Base-by-base conservation (phyloP, 2,888 invertebrate genomes). In the Pristionchus entomophagus region DNA sequence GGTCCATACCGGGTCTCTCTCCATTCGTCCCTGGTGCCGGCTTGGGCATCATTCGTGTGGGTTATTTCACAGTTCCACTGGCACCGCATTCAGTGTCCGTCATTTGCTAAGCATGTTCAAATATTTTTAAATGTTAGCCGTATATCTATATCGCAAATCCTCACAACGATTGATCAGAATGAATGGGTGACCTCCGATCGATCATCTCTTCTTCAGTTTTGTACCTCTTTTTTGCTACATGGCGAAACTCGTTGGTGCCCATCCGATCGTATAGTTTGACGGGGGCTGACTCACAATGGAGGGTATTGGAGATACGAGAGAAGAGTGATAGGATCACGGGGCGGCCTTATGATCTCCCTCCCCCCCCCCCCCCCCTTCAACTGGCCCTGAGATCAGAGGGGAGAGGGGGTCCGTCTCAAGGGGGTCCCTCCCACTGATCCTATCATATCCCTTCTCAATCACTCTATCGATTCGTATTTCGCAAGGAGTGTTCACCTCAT, bases 321-420 rank as follows among this genome's bases (percentile, higher is more conserved):
- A 26, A 59, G 26, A 59, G 65, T 65, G 65, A 65, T 65, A 35
- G 65, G 65, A 65, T 65, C 65, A 65, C n/a, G n/a, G n/a, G n/a
- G n/a, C n/a, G n/a, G n/a, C n/a, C n/a, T n/a, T n/a, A n/a, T n/a
- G 65, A 19, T 65, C 35, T 14, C 26, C 22, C n/a, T 29, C 56
- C 8, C 59, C 26, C n/a, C 10, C 56, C 22, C 12, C 4, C 5
- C 56, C 45, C 45, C 45, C 45, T 10, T 45, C 6, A 14, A 45
- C 14, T 45, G 45, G 6, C n/a, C n/a, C 6, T 45, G 45, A 6
- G 45, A 45, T 45, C 6, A 45, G 45, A 45, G 45, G 45, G 14
- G 14, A 14, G 45, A 10, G 45, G 45, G 45, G 45, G 45, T 45
- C 45, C 6, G 14, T 45, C 8, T 14, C 14, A 14, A 14, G 8